A percentile compares a stretch with the other conserved stretches of the same genome.
Evolutionary conservation across 1,140 invertebrate genomes (phyloP).

Genomic region (Anthonomus grandis): DNA sequence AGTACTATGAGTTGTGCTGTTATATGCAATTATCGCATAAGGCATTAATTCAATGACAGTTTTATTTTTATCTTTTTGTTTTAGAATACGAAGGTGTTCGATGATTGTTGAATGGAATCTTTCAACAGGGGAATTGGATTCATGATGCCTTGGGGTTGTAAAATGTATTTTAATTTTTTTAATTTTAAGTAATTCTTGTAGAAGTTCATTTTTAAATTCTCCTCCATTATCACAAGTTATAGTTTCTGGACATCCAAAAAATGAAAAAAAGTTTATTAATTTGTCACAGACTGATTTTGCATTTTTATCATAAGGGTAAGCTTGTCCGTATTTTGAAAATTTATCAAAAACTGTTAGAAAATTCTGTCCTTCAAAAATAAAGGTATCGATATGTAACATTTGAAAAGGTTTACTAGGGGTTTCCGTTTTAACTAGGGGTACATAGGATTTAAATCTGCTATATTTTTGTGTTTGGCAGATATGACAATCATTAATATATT

Average conservation of each 20-base stretch:
- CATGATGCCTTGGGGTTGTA: no score
- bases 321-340: constrained; percentile 27
- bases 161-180: no score
- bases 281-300: constrained; percentile 13
- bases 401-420: background rate
- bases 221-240: no score
- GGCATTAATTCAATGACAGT: no score
- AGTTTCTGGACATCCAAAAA: constrained; percentile 26
- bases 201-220: no score
- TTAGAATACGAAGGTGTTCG: no score
- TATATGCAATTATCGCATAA: no score
- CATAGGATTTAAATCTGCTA: constrained; percentile 1
- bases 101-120: no score
- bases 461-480: constrained; percentile 6
- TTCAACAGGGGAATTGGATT: no score
- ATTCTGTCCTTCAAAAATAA: background rate
- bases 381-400: background rate
- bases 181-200: no score
- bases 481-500: constrained; percentile 26
- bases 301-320: constrained; percentile 13
- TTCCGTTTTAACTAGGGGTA: constrained; percentile 8
- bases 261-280: constrained; percentile 30
- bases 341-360: constrained; percentile 5
- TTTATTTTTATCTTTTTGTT: no score
- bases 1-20: no score